Conservation (phyloP, 2,113 vertebrate species). For the Probosciger aterrimus region DNA sequence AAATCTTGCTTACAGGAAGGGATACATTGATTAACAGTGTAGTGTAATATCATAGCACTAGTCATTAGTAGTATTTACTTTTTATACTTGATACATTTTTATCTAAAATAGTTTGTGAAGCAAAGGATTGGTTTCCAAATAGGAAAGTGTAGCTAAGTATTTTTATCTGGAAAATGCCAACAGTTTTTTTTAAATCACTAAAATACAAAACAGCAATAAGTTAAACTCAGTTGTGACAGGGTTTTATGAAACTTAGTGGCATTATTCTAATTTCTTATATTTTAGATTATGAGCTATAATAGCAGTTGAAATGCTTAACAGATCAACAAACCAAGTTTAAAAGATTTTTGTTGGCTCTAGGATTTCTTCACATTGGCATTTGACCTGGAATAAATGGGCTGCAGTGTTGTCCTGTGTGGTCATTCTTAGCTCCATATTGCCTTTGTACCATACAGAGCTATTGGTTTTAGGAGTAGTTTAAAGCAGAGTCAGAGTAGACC, state of each 20-base stretch:
- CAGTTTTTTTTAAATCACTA: background rate
- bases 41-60: too few species aligned
- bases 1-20: background rate
- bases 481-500: background rate
- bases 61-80: too few species aligned
- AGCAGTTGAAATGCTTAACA: background rate
- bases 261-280: background rate
- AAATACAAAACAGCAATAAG: background rate
- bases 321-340: background rate
- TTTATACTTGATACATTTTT: fast-evolving
- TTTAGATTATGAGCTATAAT: background rate
- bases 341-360: background rate
- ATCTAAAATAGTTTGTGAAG: background rate
- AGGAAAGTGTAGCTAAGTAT: background rate
- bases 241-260: background rate
- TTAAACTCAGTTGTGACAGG: background rate
- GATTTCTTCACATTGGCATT: background rate
- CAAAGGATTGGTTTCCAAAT: background rate
- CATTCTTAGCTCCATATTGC: fast-evolving
- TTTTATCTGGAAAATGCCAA: background rate
- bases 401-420: background rate
- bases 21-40: background rate
- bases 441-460: background rate
- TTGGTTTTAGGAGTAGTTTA: fast-evolving
- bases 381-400: background rate